Evolutionary conservation across 2,888 invertebrate species (phyloP), one percentile per base, ranked within the genome.

Genomic region (Dendrolimus pini): DNA sequence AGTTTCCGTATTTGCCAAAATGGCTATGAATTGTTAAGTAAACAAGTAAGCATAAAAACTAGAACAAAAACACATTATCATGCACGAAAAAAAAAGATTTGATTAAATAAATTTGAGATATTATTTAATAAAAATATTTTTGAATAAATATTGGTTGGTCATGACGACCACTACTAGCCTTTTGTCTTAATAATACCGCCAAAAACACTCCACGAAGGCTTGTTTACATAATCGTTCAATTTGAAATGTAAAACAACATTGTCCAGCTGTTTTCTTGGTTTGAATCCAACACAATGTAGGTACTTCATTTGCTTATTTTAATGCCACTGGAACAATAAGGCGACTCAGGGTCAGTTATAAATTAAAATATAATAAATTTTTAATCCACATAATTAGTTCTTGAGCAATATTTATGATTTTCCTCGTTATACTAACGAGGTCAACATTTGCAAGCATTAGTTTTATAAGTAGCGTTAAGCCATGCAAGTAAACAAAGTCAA

Each of bases 221-320:
- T 84, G 85, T 88, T 86, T 89, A 86, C 88, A 85, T 87, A 88
- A 88, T 83, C 78, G 80, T 81, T 81, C 69, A 82, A 89, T 90
- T 89, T 89, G 89, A 88, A 89, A 89, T 89, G 78, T 84, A 86
- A 90, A 90, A 75, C 74, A 80, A 79, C 63, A 70, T 64, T 66
- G 74, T 62, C 77, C 84, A 82, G 79, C 73, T 78, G 81, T 77
- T 81, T 78, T 79, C 80, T 81, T 81, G 74, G 58, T 41, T 55
- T 55, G 41, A 54, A 55, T 52, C 54, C 56, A 56, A 54, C 30
- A 56, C 59, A 60, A 62, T 61, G 60, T 55, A 55, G 57, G 57
- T 60, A 58, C 60, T 69, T 71, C 72, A 70, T 71, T 68, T 66
- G 59, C 30, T 18, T 30, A 30, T 30, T 30, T 6, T 30, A 30